These are phyloP conservation scores for Caracal caracal DNA, from an alignment of 2,113 vertebrate genomes.

Conservation along the genomic window DNA sequence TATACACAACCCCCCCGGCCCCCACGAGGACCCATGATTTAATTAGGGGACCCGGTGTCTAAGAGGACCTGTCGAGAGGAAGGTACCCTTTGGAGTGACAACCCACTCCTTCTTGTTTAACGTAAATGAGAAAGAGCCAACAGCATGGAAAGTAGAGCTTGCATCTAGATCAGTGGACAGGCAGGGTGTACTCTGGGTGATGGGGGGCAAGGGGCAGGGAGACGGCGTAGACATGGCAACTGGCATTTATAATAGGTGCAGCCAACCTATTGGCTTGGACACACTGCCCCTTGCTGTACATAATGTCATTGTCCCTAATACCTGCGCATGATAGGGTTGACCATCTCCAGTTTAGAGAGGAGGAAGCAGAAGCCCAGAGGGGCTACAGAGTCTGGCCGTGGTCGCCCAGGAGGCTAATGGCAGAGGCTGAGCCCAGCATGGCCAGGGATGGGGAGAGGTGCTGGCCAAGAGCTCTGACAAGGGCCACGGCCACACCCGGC, in stretches of 20 bases:
- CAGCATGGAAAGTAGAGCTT: too few species aligned
- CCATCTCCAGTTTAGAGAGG: too few species aligned
- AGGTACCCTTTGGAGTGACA: not conserved
- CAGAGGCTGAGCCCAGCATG: rapidly evolving
- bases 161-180: not conserved
- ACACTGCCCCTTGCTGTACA: rapidly evolving
- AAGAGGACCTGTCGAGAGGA: not conserved
- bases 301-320: rapidly evolving
- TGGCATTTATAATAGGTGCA: rapidly evolving
- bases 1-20: too few species aligned
- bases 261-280: too few species aligned
- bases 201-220: rapidly evolving
- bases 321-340: rapidly evolving
- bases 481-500: rapidly evolving
- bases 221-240: rapidly evolving
- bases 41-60: rapidly evolving
- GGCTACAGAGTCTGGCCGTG: rapidly evolving
- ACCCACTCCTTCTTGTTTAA: rapidly evolving
- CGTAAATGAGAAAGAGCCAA: rapidly evolving
- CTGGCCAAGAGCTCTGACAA: rapidly evolving
- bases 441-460: rapidly evolving
- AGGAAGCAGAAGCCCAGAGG: not conserved
- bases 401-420: rapidly evolving
- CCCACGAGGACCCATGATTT: rapidly evolving
- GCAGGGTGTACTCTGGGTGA: too few species aligned